Base-by-base conservation (phyloP, 2,888 invertebrate species). In the Lepidonotus clava region DNA sequence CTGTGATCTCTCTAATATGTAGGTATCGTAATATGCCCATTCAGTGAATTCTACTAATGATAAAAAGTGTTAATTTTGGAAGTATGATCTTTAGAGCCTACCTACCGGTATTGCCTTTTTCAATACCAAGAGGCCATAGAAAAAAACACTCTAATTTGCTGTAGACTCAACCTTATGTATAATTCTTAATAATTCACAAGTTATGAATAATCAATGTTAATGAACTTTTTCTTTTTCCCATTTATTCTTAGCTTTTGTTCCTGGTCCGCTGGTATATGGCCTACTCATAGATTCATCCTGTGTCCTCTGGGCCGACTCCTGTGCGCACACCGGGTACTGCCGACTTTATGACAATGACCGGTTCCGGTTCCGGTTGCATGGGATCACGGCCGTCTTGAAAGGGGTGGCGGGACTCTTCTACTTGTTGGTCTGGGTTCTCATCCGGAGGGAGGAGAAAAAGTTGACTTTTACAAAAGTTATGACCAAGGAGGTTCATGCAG, bases 281-380 rank as follows among this genome's bases (percentile, higher is more conserved):
- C 86, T 66, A 11, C 18, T 89, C 11, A 86, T 90, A 34, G 90
- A 90, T 87, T 87, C 88, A 67, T 87, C 90, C n/a, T 90, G 90
- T 53, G 21, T 88, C 18, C 85, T 88, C 14, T 90, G 90, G 90
- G 24, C 32, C 28, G 87, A 84, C n/a, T 86, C 89, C 11, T 88
- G 89, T 5, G 67, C 88, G 6, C 86, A 87, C 1, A 85, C 87
- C 28, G 87, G 88, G 14, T 32, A 66, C 28, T 90, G 90, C 36
- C 86, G 85, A 5, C 84, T 87, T n/a, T 90, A 90, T 71, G 87
- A 90, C 84, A 88, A 88, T 40, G 87, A 71, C 61, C 41, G 51
- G 6, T 88, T 86, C 80, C 46, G 90, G 14, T 87, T 87, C 40
- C 77, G 67, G 56, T 46, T 89, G 24, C 88, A 90, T 84, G 88